Conservation (phyloP, 2,797 vertebrate genomes). For the Xiphophorus birchmanni region DNA sequence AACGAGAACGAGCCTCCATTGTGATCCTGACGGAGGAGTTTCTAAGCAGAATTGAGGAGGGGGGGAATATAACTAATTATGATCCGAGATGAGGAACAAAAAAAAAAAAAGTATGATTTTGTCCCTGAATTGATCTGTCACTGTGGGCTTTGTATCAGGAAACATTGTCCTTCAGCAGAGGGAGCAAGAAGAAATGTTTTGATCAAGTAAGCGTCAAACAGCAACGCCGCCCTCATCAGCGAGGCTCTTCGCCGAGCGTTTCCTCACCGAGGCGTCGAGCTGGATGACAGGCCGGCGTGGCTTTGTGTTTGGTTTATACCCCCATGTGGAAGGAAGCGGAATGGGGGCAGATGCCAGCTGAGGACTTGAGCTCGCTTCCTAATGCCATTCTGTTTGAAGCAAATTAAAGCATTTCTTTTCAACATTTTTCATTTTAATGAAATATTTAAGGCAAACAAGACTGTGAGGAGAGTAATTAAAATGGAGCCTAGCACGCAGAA, state of each 20-base stretch:
- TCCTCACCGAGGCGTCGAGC: slow-evolving; percentile 33
- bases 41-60: neutral
- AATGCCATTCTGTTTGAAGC: slow-evolving; percentile 78
- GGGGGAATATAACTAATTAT: slow-evolving; percentile 19
- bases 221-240: slow-evolving; percentile 33
- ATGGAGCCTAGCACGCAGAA: slow-evolving; percentile 52
- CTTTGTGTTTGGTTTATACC: slow-evolving; percentile 67
- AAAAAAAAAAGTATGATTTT: slow-evolving; percentile 2
- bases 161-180: slow-evolving; percentile 29
- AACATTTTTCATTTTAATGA: slow-evolving; percentile 72
- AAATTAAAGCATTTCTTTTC: slow-evolving; percentile 73
- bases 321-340: slow-evolving; percentile 38
- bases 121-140: neutral
- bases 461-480: slow-evolving; percentile 72
- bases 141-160: slow-evolving; percentile 9
- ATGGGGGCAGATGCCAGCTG: slow-evolving; percentile 59
- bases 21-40: slow-evolving; percentile 8
- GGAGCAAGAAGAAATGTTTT: slow-evolving; percentile 38
- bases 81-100: neutral
- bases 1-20: slow-evolving; percentile 1
- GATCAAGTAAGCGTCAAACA: slow-evolving; percentile 56
- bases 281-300: slow-evolving; percentile 27
- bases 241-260: slow-evolving; percentile 45
- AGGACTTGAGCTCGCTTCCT: slow-evolving; percentile 46
- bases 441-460: slow-evolving; percentile 78